A percentile compares a stretch with the other conserved stretches of the same genome.
Conservation (phyloP, 2,888 invertebrate genomes). For the Leptopilina drosophilae region DNA sequence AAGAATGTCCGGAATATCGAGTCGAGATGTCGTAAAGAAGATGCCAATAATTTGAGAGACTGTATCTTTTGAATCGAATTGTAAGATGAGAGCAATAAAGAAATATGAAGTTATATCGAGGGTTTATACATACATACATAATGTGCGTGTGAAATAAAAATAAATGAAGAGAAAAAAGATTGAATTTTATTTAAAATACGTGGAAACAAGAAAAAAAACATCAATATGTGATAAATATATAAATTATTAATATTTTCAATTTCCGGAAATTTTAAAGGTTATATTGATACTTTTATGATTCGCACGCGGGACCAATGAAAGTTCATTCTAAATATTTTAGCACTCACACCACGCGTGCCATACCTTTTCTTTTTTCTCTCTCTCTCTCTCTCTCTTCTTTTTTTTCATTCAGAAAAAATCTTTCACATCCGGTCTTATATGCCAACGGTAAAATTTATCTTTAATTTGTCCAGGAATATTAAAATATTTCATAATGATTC, state of each 20-base stretch:
- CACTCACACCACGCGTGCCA: constrained; percentile 33
- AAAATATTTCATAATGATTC: neutral
- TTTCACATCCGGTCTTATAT: constrained; percentile 6
- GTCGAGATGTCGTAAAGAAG: constrained; percentile 57
- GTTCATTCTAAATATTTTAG: constrained; percentile 12
- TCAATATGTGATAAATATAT: neutral
- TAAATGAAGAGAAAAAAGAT: neutral
- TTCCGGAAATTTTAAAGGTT: constrained; percentile 20
- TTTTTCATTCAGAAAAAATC: neutral
- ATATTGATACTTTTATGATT: constrained; percentile 16
- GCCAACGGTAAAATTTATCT: constrained; percentile 8
- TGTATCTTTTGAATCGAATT: constrained; percentile 40
- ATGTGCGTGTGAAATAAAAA: neutral
- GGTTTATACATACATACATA: neutral
- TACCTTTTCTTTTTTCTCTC: constrained; percentile 15
- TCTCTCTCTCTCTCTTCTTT: constrained; percentile 37
- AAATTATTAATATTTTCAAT: neutral
- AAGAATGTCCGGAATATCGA: constrained; percentile 57
- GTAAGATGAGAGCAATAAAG: constrained; percentile 25
- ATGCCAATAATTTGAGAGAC: constrained; percentile 59
- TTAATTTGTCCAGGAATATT: constrained; percentile 2
- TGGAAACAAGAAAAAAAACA: constrained; percentile 4
- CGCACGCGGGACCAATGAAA: constrained; percentile 1
- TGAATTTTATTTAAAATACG: neutral
- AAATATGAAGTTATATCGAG: neutral